Conservation (phyloP, 2,113 vertebrate genomes). For the Ptychochromis oligacanthus region DNA sequence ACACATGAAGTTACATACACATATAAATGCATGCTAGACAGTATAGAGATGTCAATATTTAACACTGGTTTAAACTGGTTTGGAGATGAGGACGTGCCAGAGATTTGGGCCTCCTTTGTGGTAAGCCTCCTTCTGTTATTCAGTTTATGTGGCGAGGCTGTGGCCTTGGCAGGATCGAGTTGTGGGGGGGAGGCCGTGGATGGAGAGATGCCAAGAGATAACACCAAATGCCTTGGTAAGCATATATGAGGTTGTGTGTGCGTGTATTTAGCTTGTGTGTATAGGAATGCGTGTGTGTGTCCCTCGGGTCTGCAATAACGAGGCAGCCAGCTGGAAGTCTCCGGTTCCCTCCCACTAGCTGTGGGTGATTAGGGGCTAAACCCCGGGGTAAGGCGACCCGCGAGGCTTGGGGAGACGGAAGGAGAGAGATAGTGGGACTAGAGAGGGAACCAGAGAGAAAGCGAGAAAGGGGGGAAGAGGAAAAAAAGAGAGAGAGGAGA, state of each 20-base stretch:
- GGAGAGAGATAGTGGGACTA: not conserved
- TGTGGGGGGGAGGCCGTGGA: constrained; percentile 37
- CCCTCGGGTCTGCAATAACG: constrained; percentile 66
- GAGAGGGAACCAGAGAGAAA: not conserved
- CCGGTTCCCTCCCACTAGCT: constrained; percentile 71
- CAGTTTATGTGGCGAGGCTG: constrained; percentile 52
- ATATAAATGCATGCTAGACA: not conserved
- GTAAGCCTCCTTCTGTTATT: constrained; percentile 56
- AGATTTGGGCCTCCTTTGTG: constrained; percentile 25
- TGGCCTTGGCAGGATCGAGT: constrained; percentile 65
- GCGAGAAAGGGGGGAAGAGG: not conserved
- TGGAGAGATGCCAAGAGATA: constrained; percentile 77
- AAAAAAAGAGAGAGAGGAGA: constrained; percentile 8
- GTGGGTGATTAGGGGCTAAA: constrained; percentile 75
- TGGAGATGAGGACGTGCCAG: constrained; percentile 23
- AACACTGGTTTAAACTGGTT: constrained; percentile 57
- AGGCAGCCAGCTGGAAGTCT: constrained; percentile 77
- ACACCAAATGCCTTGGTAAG: constrained; percentile 69
- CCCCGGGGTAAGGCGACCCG: constrained; percentile 71
- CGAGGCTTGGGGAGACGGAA: constrained; percentile 33
- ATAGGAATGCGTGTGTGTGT: constrained; percentile 62
- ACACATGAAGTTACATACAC: not conserved
- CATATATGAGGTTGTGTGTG: constrained; percentile 66
- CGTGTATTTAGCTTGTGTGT: constrained; percentile 55
- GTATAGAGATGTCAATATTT: not conserved